Evolutionary conservation across 1,140 invertebrate species (phyloP).

Genomic region (Nylanderia fulva): DNA sequence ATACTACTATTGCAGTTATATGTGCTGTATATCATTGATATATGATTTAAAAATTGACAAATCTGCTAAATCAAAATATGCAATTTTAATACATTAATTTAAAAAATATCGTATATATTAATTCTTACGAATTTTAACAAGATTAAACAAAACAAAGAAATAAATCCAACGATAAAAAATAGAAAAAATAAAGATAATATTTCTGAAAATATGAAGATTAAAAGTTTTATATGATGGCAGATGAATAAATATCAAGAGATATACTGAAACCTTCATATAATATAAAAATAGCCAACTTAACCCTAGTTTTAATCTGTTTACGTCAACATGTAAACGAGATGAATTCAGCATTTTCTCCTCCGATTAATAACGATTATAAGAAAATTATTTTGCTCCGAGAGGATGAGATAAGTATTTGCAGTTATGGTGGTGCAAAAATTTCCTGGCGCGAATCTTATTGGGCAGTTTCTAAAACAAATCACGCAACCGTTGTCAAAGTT

Average conservation of each 20-base stretch:
- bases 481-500: conserved; percentile 23
- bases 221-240: background rate
- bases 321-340: conserved; percentile 33
- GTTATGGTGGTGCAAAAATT: background rate
- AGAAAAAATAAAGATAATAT: background rate
- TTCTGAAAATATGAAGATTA: conserved; percentile 18
- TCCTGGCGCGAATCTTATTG: conserved; percentile 5
- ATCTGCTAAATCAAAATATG: background rate
- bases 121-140: background rate
- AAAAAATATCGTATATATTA: background rate
- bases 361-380: conserved; percentile 39
- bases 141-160: background rate
- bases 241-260: conserved; percentile 21
- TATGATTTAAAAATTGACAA: background rate
- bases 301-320: conserved; percentile 18
- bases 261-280: background rate
- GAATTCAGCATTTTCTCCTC: background rate
- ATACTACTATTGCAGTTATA: background rate
- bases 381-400: conserved; percentile 3
- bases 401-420: background rate
- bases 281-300: conserved; percentile 27
- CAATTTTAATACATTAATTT: conserved; percentile 7
- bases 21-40: background rate
- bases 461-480: conserved; percentile 18
- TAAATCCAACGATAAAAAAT: background rate